These are phyloP conservation scores for Hippolais icterina DNA, from an alignment of 2,113 vertebrate genomes.

Conservation along the genomic window DNA sequence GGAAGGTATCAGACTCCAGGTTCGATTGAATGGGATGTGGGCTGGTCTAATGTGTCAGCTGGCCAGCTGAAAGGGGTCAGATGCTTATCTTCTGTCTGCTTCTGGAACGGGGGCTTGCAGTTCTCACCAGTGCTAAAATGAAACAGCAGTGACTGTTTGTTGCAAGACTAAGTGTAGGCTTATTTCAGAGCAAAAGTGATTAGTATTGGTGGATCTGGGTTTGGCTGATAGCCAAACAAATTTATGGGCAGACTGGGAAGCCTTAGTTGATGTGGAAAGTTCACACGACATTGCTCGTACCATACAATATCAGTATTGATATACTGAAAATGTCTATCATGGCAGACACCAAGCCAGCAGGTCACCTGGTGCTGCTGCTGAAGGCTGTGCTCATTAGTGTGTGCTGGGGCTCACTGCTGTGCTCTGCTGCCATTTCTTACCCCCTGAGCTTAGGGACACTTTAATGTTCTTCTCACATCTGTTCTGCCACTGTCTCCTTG, in stretches of 20 bases:
- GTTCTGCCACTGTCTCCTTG: not conserved
- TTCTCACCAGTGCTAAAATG: not conserved
- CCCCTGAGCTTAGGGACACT: not conserved
- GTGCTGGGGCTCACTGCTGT: not conserved
- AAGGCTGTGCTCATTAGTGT: not conserved
- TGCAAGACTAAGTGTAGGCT: not conserved
- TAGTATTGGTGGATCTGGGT: not conserved
- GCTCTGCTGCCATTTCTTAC: not conserved
- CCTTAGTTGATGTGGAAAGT: not conserved
- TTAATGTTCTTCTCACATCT: not conserved
- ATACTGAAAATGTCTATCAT: not conserved
- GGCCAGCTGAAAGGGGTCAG: not conserved
- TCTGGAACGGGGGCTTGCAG: not conserved
- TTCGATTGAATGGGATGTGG: rapidly evolving
- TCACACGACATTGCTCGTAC: not conserved
- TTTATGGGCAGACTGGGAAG: not conserved
- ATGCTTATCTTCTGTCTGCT: not conserved
- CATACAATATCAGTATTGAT: not conserved
- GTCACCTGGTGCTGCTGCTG: not conserved
- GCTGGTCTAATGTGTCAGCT: not conserved
- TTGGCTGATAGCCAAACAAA: not conserved
- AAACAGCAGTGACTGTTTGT: not conserved
- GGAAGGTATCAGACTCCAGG: not conserved
- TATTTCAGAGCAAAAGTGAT: not conserved
- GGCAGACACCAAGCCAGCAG: not conserved